Evolutionary conservation across 2,113 vertebrate species (phyloP), one percentile per base, ranked within the genome.

Genomic region (Nothobranchius furzeri): DNA sequence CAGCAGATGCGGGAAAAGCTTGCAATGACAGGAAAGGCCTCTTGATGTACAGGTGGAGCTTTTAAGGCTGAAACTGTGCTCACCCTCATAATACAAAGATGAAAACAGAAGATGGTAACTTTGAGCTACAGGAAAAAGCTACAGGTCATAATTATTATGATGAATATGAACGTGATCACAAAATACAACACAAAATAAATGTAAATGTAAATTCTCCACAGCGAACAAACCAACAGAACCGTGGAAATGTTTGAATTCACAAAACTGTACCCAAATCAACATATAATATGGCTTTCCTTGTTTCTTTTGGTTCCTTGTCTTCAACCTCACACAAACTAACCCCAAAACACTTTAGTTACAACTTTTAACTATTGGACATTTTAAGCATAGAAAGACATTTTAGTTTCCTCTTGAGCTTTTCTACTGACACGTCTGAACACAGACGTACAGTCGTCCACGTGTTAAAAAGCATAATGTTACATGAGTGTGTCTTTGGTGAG

Each of bases 31-130:
- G 78, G 77, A 82, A 88, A 84, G 86, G 87, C 87, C 86, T 87
- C 82, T 79, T 68, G 58, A 82, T 80, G 42, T 84, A 85, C 73
- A 81, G 83, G 82, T 87, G 56, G 78, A 76, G 63, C 62, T 73
- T 79, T 90, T 92, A 89, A 91, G 89, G 88, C 88, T 84, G 83
- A 85, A 87, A 81, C 81, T 80, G 84, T 82, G 78, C 77, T 86
- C 83, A 49, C 55, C 60, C 60, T 58, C 65, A 48, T 13, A 52
- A 59, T 45, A 9, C 10, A 64, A 60, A 59, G 14, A 69, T 9
- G 46, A 53, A 12, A 73, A 62, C 9, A 54, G 20, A 65, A 77
- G 59, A 59, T 42, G n/a, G 24, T 57, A 14, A 47, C 20, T 51
- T 7, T 40, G 37, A 40, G 37, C 37, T 40, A 40, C 37, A 40